A percentile compares a stretch with the other conserved stretches of the same genome.
These are phyloP conservation scores for Valencia hispanica DNA, from an alignment of 2,797 vertebrate species.

Conservation along the genomic window DNA sequence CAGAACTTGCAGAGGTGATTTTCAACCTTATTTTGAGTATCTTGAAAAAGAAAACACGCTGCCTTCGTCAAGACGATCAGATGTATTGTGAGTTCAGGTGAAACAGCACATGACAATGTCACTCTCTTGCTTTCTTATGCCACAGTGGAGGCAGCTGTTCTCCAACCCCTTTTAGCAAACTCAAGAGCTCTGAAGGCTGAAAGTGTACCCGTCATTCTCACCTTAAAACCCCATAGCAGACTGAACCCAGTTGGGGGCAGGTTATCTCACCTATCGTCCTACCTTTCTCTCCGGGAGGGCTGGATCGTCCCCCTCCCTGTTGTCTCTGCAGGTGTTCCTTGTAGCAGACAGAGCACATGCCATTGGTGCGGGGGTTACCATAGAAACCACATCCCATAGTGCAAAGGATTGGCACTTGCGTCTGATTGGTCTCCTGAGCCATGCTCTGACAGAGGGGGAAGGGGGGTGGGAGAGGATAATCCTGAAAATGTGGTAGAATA, in stretches of 20 bases:
- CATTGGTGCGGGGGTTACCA: conserved; percentile 91
- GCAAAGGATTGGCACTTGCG: conserved; percentile 92
- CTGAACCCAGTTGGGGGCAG: conserved; percentile 16
- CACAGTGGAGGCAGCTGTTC: conserved; percentile 46
- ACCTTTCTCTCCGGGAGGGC: conserved; percentile 87
- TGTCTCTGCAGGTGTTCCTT: conserved; percentile 93
- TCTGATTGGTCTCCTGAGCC: conserved; percentile 94
- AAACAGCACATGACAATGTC: conserved; percentile 42
- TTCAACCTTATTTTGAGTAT: conserved; percentile 3
- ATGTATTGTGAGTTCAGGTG: conserved; percentile 33
- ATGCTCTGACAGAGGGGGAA: conserved; percentile 80
- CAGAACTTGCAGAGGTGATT: conserved; percentile 3
- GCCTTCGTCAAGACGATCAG: neutral
- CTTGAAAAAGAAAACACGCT: conserved; percentile 2
- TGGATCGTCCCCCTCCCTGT: conserved; percentile 88
- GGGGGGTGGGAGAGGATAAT: conserved; percentile 80
- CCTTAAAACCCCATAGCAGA: conserved; percentile 16
- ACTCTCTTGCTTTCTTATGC: conserved; percentile 56
- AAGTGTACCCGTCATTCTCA: neutral
- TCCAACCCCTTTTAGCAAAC: conserved; percentile 58
- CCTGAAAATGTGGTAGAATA: conserved; percentile 73
- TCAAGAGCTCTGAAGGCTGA: conserved; percentile 16
- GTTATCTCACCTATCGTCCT: conserved; percentile 49
- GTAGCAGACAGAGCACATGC: conserved; percentile 94
- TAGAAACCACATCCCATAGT: conserved; percentile 92